Percentiles rank a stretch among this genome's conserved stretches.
phyloP scores from a whole-genome alignment of 2,888 invertebrate genomes.

The Poecilobothrus nobilitatus region DNA sequence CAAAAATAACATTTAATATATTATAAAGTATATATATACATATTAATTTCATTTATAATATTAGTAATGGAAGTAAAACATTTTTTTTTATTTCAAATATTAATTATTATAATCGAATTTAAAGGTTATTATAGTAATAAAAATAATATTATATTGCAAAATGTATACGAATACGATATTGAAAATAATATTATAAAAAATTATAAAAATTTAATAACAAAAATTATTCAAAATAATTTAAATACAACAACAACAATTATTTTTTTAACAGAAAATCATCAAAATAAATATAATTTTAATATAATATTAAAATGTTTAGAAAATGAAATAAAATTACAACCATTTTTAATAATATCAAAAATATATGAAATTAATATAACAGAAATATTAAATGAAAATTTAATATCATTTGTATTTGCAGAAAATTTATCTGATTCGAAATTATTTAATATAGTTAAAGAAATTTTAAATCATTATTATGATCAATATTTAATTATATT shows the following conservation, averaged over 20 bases:
- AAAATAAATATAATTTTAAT: background rate
- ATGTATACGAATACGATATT: too few relatives aligned
- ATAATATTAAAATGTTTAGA: background rate
- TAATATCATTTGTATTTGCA: background rate
- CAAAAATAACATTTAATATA: too few relatives aligned
- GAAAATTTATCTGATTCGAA: background rate
- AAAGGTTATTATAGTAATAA: too few relatives aligned
- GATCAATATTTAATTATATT: background rate
- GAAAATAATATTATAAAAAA: background rate
- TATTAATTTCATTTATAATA: too few relatives aligned
- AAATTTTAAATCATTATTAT: background rate
- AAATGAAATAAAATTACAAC: background rate
- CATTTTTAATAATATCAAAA: background rate
- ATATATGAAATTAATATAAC: background rate
- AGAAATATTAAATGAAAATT: background rate
- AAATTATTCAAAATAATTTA: background rate
- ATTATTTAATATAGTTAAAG: background rate
- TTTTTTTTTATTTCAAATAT: too few relatives aligned
- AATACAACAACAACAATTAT: background rate
- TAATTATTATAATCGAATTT: too few relatives aligned
- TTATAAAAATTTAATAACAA: background rate
- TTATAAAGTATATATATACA: too few relatives aligned
- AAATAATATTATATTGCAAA: too few relatives aligned
- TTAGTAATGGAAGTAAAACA: too few relatives aligned
- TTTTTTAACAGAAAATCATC: background rate